Conservation (phyloP, 2,113 vertebrate genomes). For the Theristicus caerulescens region DNA sequence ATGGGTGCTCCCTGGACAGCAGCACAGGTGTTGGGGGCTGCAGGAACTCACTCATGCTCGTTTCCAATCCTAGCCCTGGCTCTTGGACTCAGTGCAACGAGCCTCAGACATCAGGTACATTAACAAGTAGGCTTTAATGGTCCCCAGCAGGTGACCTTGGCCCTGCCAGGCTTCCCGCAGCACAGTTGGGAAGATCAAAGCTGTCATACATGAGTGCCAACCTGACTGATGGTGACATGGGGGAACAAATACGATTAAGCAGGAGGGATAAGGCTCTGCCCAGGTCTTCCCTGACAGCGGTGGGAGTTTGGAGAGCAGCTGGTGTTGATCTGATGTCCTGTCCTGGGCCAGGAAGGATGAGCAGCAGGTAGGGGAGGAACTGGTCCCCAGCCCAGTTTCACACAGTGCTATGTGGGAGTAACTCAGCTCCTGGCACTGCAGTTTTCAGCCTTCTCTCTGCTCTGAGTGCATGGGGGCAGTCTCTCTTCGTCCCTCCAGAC, state of each 20-base stretch:
- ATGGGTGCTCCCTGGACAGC: neutral
- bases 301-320: neutral
- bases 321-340: neutral
- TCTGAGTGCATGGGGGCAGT: neutral
- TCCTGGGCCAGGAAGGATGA: neutral
- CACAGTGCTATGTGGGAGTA: neutral
- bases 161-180: neutral
- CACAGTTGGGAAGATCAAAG: neutral
- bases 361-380: neutral
- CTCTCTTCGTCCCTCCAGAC: neutral
- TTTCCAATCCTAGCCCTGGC: neutral
- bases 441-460: neutral
- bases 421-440: neutral
- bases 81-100: neutral
- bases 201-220: neutral
- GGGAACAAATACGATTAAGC: neutral
- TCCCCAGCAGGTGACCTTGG: neutral
- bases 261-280: neutral
- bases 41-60: neutral
- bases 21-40: rapidly evolving
- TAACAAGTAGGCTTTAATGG: constrained; percentile 26
- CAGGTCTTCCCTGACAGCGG: neutral
- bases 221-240: neutral
- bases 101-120: neutral
- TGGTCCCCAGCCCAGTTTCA: neutral